Evolutionary conservation across 2,113 vertebrate species (phyloP).

Genomic region (Menidia beryllina): DNA sequence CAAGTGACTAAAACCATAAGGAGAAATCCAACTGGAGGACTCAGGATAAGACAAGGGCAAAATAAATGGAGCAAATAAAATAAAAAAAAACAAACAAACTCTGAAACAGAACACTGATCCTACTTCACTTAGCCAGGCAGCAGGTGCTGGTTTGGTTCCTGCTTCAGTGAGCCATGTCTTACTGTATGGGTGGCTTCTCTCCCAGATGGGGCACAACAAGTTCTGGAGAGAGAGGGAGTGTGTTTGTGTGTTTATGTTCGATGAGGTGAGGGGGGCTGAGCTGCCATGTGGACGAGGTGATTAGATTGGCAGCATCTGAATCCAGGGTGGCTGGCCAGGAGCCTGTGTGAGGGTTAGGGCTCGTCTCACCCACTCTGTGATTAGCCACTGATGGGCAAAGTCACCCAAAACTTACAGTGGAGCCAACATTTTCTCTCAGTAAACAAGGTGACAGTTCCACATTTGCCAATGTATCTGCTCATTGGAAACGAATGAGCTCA

Average conservation of each 20-base stretch:
- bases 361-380: constrained; percentile 61
- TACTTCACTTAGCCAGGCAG: constrained; percentile 52
- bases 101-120: constrained; percentile 20
- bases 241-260: constrained; percentile 22
- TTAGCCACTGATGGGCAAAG: constrained; percentile 55
- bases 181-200: constrained; percentile 54
- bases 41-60: constrained; percentile 12
- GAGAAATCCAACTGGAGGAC: not conserved
- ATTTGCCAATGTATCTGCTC: constrained; percentile 56
- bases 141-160: constrained; percentile 71
- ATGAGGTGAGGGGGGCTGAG: constrained; percentile 50
- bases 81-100: constrained; percentile 8
- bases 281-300: constrained; percentile 64
- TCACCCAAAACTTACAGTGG: constrained; percentile 47
- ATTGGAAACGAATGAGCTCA: constrained; percentile 55
- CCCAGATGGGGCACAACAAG: constrained; percentile 67
- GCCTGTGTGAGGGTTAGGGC: constrained; percentile 59
- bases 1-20: not conserved
- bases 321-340: constrained; percentile 34
- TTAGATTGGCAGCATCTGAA: constrained; percentile 69
- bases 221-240: constrained; percentile 14
- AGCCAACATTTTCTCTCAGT: constrained; percentile 56
- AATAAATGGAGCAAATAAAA: constrained; percentile 7
- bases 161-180: constrained; percentile 74
- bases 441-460: constrained; percentile 72